Evolutionary conservation across 2,113 vertebrate species (phyloP).

Genomic region (Oryzias woworae): DNA sequence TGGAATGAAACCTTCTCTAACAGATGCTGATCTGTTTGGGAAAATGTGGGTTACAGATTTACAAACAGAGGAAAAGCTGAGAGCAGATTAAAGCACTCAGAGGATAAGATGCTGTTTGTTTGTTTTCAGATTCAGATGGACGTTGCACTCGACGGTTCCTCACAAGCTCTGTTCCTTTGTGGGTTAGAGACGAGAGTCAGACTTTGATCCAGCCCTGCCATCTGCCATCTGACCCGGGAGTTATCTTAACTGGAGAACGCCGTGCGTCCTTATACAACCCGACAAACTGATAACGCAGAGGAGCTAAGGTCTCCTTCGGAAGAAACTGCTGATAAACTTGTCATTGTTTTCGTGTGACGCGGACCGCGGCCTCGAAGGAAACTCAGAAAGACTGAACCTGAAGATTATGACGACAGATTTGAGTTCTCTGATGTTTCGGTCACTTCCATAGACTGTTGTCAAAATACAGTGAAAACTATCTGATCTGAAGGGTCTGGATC

Average conservation of each 20-base stretch:
- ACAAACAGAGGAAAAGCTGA: too few relatives aligned
- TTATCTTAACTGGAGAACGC: slow-evolving; percentile 17
- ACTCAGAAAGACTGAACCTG: neutral
- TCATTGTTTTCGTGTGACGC: slow-evolving; percentile 9
- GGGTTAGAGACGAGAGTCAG: slow-evolving; percentile 23
- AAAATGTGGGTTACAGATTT: too few relatives aligned
- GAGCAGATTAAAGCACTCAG: neutral
- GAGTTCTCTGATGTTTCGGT: too few relatives aligned
- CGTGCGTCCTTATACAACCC: slow-evolving; percentile 1
- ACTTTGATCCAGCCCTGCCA: slow-evolving; percentile 38
- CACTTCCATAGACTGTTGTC: too few relatives aligned
- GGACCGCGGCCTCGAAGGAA: neutral
- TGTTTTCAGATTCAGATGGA: neutral
- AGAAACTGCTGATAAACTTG: slow-evolving; percentile 16
- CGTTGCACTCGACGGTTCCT: neutral
- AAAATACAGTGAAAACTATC: too few relatives aligned
- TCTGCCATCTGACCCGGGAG: slow-evolving; percentile 12
- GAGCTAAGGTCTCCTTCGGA: slow-evolving; percentile 8
- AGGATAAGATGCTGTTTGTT: neutral
- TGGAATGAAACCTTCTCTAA: too few relatives aligned
- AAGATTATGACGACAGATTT: neutral
- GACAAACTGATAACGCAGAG: slow-evolving; percentile 26
- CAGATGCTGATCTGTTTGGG: too few relatives aligned
- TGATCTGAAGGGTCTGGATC: too few relatives aligned
- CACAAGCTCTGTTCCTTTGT: neutral